Conservation (phyloP, 1,140 invertebrate genomes). For the Drosophila ironensis region DNA sequence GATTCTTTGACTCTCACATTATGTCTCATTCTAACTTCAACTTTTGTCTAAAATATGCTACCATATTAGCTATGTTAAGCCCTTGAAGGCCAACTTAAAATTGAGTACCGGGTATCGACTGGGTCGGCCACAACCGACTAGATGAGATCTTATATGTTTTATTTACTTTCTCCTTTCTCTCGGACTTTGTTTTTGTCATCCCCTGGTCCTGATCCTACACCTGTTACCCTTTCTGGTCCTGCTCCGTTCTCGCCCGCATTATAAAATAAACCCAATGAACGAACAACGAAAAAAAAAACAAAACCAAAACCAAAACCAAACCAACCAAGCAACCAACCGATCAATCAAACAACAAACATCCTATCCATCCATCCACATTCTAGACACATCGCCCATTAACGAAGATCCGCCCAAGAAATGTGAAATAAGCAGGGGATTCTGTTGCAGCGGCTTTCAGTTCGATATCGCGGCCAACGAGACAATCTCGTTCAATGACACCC, state of each 20-base stretch:
- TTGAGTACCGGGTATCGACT: neutral
- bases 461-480: constrained; percentile 76
- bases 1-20: too few species aligned
- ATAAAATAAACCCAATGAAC: too few species aligned
- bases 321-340: constrained; percentile 40
- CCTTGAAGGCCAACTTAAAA: neutral
- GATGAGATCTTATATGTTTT: constrained; percentile 21
- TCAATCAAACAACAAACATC: constrained; percentile 46
- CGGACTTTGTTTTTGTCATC: constrained; percentile 17
- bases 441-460: constrained; percentile 74
- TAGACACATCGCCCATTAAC: constrained; percentile 77
- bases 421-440: constrained; percentile 63
- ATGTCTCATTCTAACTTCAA: too few species aligned
- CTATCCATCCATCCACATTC: constrained; percentile 75
- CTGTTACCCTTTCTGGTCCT: neutral
- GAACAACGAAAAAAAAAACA: constrained; percentile 33
- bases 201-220: neutral
- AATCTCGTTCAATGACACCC: constrained; percentile 75
- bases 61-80: too few species aligned
- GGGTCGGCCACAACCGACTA: constrained; percentile 14
- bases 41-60: too few species aligned
- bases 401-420: constrained; percentile 71
- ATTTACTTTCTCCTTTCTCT: constrained; percentile 40
- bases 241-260: too few species aligned
- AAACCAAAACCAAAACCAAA: constrained; percentile 19